Evolutionary conservation across 2,888 invertebrate species (phyloP), one percentile per base, ranked within the genome.

Genomic region (Deilephila elpenor): DNA sequence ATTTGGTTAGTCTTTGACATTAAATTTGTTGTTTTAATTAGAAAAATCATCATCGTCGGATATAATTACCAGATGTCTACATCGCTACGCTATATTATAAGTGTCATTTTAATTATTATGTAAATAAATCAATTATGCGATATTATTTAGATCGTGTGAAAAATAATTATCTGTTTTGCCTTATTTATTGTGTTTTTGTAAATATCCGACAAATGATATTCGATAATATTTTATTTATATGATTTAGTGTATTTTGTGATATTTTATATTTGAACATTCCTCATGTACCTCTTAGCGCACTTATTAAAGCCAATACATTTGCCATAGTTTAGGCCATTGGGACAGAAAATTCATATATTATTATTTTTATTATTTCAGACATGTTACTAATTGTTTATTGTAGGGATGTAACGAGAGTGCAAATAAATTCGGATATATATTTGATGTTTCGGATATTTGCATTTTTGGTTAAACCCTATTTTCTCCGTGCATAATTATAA

Each of bases 281-380:
- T 67, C 59, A 19, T 25, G 44, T 56, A 53, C 20, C 53, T 64
- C 29, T 44, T 53, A n/a, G 37, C 75, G 74, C 74, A 77, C 76
- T 32, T 78, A 75, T 78, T 75, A 75, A 73, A 59, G 78, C 80
- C 77, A 76, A 75, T 73, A 64, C 70, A 70, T 75, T 77, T 78
- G 76, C 79, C 74, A 76, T 74, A 74, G 64, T 74, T 70, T 73
- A 77, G 74, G 74, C 75, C 71, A 78, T 73, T 78, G 37, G 34
- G 20, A 56, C 72, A 72, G 32, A 59, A 32, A 71, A 44, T 37
- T 37, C 44, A 44, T 44, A 44, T 11, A 71, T 20, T n/a, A 32
- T 14, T 29, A 20, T 64, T 56, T 56, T 19, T 53, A 29, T 59
- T 59, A n/a, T 32, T 67, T 8, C 25, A 64, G 53, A 62, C 32